Evolutionary conservation across 35 echinoderm and acorn worm species (phyloP).

Genomic region (Ophiothrix spiculata): DNA sequence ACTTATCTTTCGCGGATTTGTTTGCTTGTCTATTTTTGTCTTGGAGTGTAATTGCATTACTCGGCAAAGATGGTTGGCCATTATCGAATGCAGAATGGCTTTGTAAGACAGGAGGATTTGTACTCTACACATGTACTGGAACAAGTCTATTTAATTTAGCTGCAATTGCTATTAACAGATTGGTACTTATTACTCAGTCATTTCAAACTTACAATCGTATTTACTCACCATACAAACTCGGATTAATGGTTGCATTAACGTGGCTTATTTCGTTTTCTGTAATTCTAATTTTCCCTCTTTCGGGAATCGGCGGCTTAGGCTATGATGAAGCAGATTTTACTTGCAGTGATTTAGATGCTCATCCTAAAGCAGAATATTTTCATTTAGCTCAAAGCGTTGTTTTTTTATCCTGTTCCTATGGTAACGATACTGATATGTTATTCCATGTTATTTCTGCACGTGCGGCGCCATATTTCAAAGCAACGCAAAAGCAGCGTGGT

Average conservation of each 20-base stretch:
- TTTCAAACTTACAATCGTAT: constrained; percentile 41
- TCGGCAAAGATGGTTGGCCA: constrained; percentile 33
- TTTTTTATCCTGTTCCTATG: constrained; percentile 50
- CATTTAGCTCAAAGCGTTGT: constrained; percentile 40
- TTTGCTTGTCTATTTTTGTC: constrained; percentile 60
- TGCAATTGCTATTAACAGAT: constrained; percentile 69
- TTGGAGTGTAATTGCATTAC: constrained; percentile 46
- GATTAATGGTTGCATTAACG: constrained; percentile 52
- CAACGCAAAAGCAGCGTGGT: background rate
- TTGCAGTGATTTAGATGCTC: constrained; percentile 49
- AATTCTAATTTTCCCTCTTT: constrained; percentile 31
- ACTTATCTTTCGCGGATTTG: constrained; percentile 81
- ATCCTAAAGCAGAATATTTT: constrained; percentile 27
- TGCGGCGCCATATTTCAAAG: constrained; percentile 36
- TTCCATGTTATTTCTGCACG: constrained; percentile 30
- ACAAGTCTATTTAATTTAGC: constrained; percentile 67
- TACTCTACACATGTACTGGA: constrained; percentile 60
- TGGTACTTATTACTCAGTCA: constrained; percentile 55
- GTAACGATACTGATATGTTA: constrained; percentile 51
- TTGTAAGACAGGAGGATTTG: constrained; percentile 40
- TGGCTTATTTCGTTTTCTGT: constrained; percentile 57
- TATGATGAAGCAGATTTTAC: constrained; percentile 65
- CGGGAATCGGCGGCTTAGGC: constrained; percentile 49
- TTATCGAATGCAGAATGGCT: constrained; percentile 48
- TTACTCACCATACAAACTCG: constrained; percentile 45